A percentile compares a stretch with the other conserved stretches of the same genome.
Evolutionary conservation across 2,888 invertebrate genomes (phyloP).

Genomic region (Agrochola litura): DNA sequence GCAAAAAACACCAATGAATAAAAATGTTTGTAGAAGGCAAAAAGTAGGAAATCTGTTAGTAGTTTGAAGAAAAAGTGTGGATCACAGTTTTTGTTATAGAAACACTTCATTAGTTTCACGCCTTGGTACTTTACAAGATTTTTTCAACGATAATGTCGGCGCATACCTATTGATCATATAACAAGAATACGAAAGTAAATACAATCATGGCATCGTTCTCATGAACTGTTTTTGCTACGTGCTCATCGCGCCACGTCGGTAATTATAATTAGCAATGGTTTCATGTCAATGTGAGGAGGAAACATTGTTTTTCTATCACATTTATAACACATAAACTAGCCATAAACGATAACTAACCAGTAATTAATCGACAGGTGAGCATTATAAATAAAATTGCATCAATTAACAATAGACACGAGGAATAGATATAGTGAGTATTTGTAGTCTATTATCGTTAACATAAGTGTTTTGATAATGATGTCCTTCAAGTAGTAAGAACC

Average conservation of each 20-base stretch:
- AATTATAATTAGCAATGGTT: conserved; percentile 77
- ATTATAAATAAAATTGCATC: conserved; percentile 44
- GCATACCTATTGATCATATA: conserved; percentile 71
- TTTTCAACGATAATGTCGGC: conserved; percentile 76
- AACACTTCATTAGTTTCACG: conserved; percentile 77
- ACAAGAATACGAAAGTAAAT: conserved; percentile 67
- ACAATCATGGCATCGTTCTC: conserved; percentile 72
- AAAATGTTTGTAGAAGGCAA: conserved; percentile 43
- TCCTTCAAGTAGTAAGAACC: conserved; percentile 1
- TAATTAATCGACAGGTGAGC: conserved; percentile 47
- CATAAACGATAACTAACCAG: conserved; percentile 47
- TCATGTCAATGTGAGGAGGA: conserved; percentile 75
- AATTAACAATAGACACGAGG: conserved; percentile 37
- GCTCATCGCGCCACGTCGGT: conserved; percentile 70
- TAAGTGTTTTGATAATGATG: conserved; percentile 9
- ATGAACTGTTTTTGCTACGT: conserved; percentile 74
- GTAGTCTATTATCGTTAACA: conserved; percentile 4
- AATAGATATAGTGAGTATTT: conserved; percentile 11
- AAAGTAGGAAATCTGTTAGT: conserved; percentile 50
- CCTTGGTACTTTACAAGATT: conserved; percentile 66
- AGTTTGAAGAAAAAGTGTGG: conserved; percentile 54
- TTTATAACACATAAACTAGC: conserved; percentile 48
- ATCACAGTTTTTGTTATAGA: conserved; percentile 71
- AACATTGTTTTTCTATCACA: conserved; percentile 72
- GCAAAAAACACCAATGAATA: conserved; percentile 31